phyloP scores from a whole-genome alignment of 1,140 invertebrate genomes.

The Trachelipus rathkii region DNA sequence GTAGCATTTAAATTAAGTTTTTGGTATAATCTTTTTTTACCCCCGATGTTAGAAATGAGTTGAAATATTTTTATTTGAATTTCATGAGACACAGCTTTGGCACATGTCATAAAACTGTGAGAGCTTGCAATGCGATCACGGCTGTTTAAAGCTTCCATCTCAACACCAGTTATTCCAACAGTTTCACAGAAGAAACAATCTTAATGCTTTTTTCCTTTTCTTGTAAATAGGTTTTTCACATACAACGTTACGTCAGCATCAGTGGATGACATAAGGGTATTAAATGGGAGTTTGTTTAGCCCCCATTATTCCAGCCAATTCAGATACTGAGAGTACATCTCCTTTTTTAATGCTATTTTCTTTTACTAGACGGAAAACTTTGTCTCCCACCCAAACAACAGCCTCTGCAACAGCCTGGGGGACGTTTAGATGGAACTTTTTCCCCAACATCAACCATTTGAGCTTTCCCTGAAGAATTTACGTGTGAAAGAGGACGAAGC shows the following conservation, averaged over 20 bases:
- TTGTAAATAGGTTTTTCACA: conserved; percentile 45
- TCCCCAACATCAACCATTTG: conserved; percentile 85
- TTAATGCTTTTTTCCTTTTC: not conserved
- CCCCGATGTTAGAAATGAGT: conserved; percentile 73
- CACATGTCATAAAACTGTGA: conserved; percentile 99
- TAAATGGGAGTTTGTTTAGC: conserved; percentile 82
- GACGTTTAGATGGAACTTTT: conserved; percentile 66
- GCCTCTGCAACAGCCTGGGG: conserved; percentile 70
- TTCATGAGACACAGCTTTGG: conserved; percentile 76
- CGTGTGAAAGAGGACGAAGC: conserved; percentile 62
- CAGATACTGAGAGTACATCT: conserved; percentile 80
- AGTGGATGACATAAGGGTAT: conserved; percentile 89
- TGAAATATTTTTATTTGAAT: conserved; percentile 67
- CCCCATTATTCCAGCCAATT: conserved; percentile 86
- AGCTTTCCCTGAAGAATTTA: conserved; percentile 71
- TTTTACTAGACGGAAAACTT: conserved; percentile 64
- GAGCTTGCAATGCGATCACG: conserved; percentile 73
- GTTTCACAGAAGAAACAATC: not conserved
- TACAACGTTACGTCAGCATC: conserved; percentile 66
- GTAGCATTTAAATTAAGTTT: not conserved
- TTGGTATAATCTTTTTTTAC: conserved; percentile 54
- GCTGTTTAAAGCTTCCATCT: conserved; percentile 97
- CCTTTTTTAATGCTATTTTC: conserved; percentile 85
- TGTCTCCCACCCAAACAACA: conserved; percentile 62
- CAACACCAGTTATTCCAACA: conserved; percentile 79